These are phyloP conservation scores for Tinea semifulvella DNA, from an alignment of 2,888 invertebrate genomes.

Conservation along the genomic window DNA sequence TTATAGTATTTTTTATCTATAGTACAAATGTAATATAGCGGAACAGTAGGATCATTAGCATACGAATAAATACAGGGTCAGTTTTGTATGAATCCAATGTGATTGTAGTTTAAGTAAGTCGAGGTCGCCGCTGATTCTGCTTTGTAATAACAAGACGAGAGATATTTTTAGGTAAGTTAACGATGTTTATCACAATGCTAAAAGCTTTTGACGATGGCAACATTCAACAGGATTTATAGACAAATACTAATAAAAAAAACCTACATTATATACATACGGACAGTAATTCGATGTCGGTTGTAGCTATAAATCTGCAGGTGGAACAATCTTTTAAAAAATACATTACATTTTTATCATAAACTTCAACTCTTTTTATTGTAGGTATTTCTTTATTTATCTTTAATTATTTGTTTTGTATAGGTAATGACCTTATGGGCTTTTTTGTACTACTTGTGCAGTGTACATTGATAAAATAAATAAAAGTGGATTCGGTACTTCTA, in stretches of 20 bases:
- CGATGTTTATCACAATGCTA: slow-evolving; percentile 2
- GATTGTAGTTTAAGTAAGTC: slow-evolving; percentile 63
- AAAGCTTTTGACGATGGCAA: slow-evolving; percentile 11
- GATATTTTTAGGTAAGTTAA: slow-evolving; percentile 49
- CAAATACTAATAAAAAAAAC: slow-evolving; percentile 1
- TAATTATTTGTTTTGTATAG: too few relatives aligned
- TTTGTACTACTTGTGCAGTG: too few relatives aligned
- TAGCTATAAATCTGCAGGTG: too few relatives aligned
- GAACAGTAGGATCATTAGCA: slow-evolving; percentile 56
- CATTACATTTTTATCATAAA: too few relatives aligned
- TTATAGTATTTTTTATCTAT: slow-evolving; percentile 56
- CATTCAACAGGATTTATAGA: neutral
- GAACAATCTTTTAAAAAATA: too few relatives aligned
- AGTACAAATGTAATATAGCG: slow-evolving; percentile 61
- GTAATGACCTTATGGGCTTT: too few relatives aligned
- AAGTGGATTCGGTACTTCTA: too few relatives aligned
- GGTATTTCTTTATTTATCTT: too few relatives aligned
- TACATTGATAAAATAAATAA: too few relatives aligned
- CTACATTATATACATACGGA: too few relatives aligned
- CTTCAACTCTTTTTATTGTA: too few relatives aligned
- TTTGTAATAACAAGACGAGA: slow-evolving; percentile 47
- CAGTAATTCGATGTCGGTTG: too few relatives aligned
- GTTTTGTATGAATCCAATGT: slow-evolving; percentile 67
- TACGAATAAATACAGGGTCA: slow-evolving; percentile 64
- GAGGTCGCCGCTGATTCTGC: slow-evolving; percentile 50